These are phyloP conservation scores for Protosalanx chinensis DNA, from an alignment of 2,797 vertebrate species.

Conservation along the genomic window DNA sequence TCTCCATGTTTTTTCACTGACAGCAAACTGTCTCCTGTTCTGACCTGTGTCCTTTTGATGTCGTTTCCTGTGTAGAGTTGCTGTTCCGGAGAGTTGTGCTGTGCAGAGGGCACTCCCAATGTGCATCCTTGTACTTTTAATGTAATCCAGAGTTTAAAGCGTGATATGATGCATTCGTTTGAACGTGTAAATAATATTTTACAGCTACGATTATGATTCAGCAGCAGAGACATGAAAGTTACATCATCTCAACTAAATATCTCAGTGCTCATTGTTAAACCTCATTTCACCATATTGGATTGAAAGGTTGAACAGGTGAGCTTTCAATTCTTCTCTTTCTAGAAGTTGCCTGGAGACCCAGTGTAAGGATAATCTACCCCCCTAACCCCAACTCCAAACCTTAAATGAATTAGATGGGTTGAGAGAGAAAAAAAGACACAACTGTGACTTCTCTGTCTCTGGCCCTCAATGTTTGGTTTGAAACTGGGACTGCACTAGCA, in stretches of 20 bases:
- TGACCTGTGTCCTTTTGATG: constrained; percentile 4
- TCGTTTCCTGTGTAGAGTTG: constrained; percentile 58
- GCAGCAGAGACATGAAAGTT: neutral
- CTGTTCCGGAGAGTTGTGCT: constrained; percentile 76
- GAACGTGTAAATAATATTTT: constrained; percentile 11
- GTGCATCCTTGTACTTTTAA: constrained; percentile 88
- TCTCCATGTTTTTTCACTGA: constrained; percentile 13
- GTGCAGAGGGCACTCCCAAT: constrained; percentile 80
- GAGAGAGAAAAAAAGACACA: neutral
- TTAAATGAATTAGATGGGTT: neutral
- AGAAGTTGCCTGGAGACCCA: constrained; percentile 1
- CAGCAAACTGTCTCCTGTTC: neutral
- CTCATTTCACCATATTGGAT: constrained; percentile 11
- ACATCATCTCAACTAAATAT: neutral
- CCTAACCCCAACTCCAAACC: neutral
- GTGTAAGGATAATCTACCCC: constrained; percentile 2
- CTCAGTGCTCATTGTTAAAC: neutral
- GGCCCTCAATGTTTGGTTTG: constrained; percentile 2
- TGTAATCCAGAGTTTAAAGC: constrained; percentile 68
- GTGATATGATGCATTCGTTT: constrained; percentile 23
- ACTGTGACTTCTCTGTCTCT: neutral
- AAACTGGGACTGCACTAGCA: neutral
- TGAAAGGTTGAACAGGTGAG: constrained; percentile 4
- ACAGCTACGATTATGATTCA: constrained; percentile 15
- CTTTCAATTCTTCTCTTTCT: constrained; percentile 6